Base-by-base conservation (phyloP, 2,888 invertebrate species). In the Diarsia dahlii region DNA sequence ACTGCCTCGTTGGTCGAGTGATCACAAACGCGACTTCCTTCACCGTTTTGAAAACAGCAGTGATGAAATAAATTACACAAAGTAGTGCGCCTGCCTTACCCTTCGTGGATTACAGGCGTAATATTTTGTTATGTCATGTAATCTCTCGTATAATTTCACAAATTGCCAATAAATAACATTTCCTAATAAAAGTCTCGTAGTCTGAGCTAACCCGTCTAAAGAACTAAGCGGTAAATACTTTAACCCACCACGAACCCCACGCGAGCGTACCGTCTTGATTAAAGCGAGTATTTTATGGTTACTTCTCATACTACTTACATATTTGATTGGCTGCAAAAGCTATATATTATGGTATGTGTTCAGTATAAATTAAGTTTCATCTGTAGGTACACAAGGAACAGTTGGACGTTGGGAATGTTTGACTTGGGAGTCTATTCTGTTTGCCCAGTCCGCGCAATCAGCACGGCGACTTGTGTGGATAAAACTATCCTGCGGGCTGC, bases 361-460 rank as follows among this genome's bases (percentile, higher is more conserved):
- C 74, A 79, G 84, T 82, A 81, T 80, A 80, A 87, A 89, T 87
- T 83, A 85, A 87, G 81, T 87, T 89, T 86, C 81, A 90, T 89
- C 85, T 82, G 70, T 80, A 80, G 75, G 78, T 83, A 89, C 84
- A 89, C 85, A 85, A 78, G 64, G 78, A 82, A 78, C 84, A 87
- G 87, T 84, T 85, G 77, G 75, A 82, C 81, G 52, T 71, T 54
- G 71, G 74, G 73, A 71, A 80, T 92, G 87, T 94, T 93, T 94
- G 92, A 91, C 78, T 93, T 93, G 89, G 91, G 89, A 91, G 84
- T 91, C 89, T 75, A 87, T 84, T 82, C 83, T 93, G 91, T 95
- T 94, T 93, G 90, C 86, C 84, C 84, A 89, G 92, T 89, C 89
- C 90, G 91, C 88, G 92, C 93, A 94, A 95, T 94, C 94, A 94